Percentiles rank a stretch among this genome's conserved stretches.
Conservation (phyloP, 2,888 invertebrate species). For the Luffia ferchaultella region DNA sequence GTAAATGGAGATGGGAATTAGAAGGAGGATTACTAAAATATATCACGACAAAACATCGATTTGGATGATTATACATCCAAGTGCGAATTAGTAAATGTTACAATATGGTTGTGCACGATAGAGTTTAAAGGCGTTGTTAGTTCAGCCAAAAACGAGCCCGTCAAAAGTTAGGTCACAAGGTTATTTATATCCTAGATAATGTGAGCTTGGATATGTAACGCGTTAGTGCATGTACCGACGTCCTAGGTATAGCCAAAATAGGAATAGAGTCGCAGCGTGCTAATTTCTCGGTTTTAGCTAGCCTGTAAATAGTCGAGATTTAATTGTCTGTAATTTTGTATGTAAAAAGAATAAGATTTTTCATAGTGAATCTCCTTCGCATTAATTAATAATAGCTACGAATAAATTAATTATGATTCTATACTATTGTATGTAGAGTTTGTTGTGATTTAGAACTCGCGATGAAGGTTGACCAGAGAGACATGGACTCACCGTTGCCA, state of each 20-base stretch:
- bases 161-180: not conserved
- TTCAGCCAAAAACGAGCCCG: not conserved
- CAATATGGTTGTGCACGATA: constrained; percentile 64
- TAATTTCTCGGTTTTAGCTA: constrained; percentile 15
- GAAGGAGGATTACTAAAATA: no score
- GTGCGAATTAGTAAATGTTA: constrained; percentile 18
- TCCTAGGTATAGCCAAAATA: constrained; percentile 41
- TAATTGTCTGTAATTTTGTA: constrained; percentile 47
- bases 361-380: constrained; percentile 57
- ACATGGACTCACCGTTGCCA: not conserved
- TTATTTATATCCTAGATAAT: not conserved
- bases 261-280: constrained; percentile 41
- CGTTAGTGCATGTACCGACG: constrained; percentile 20
- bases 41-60: no score
- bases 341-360: constrained; percentile 36
- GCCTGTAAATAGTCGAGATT: not conserved
- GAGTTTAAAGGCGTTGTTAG: constrained; percentile 17
- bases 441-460: constrained; percentile 57
- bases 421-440: constrained; percentile 59
- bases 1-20: no score
- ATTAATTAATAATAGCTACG: constrained; percentile 53
- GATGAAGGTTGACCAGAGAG: not conserved
- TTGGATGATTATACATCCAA: not conserved
- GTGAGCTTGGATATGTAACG: not conserved
- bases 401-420: constrained; percentile 44